Evolutionary conservation across 2,113 vertebrate species (phyloP), one percentile per base, ranked within the genome.

Genomic region (Camelus bactrianus): DNA sequence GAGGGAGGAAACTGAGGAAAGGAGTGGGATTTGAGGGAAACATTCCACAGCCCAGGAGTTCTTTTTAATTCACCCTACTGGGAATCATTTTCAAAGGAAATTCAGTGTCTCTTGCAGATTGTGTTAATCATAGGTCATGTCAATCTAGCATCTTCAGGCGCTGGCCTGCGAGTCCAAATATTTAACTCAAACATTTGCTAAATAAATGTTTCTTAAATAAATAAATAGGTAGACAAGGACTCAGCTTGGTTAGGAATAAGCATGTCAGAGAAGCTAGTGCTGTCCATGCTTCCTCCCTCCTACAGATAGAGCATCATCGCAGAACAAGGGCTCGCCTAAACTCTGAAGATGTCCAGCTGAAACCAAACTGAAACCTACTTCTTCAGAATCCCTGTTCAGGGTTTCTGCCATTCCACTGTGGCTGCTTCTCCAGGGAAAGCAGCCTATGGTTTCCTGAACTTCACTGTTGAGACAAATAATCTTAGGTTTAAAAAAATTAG

Each of bases 151-250:
- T 85, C 86, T 91, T 95, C 52, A 50, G 6, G 35, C 10, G 14
- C n/a, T 85, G 48, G 46, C 13, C 52, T 46, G 76, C 5, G 70
- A 48, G 80, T 15, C 69, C 64, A 91, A 95, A 85, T 92, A 93
- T 77, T 93, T 89, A 92, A 89, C 14, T 94, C n/a, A 60, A 91
- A 76, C 89, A 91, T 77, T 85, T 93, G n/a, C 90, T 92, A 76
- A 93, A 81, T 65, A 84, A 91, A 89, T 70, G 20, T 75, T 91
- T 75, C 72, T 64, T 92, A 86, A 93, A 75, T 89, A 85, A 86
- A 96, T 96, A n/a, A 90, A 16, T 65, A 48, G 38, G 48, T 90
- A 90, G 48, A 69, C 32, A 94, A 70, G 28, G 42, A n/a, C 10
- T 19, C 38, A 93, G 32, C 42, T 46, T 94, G 60, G 50, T 95